Conservation (phyloP, 2,888 invertebrate genomes). For the Papilio demoleus region DNA sequence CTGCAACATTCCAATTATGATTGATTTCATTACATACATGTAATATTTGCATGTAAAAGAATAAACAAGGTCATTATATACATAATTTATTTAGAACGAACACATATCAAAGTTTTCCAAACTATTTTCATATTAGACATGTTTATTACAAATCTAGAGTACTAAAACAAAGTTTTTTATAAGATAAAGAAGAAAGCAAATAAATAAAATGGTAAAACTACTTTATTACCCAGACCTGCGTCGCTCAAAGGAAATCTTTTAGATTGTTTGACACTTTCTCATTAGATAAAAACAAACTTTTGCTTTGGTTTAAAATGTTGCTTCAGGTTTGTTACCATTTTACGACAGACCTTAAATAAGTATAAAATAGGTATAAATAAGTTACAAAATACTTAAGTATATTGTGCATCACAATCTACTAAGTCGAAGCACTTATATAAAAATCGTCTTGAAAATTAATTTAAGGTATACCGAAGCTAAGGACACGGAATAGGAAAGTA, state of each 20-base stretch:
- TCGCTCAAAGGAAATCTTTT: slow-evolving; percentile 10
- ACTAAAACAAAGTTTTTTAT: slow-evolving; percentile 10
- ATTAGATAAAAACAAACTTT: slow-evolving; percentile 12
- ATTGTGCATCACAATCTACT: not conserved
- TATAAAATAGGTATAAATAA: not conserved
- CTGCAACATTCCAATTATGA: too few relatives aligned
- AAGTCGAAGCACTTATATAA: too few relatives aligned
- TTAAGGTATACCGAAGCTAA: too few relatives aligned
- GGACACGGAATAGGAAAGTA: too few relatives aligned
- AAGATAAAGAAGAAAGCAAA: slow-evolving; percentile 16
- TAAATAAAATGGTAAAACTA: slow-evolving; percentile 18
- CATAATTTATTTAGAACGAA: not conserved
- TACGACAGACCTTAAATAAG: not conserved
- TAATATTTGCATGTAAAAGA: not conserved
- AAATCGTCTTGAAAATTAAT: too few relatives aligned
- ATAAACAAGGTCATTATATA: not conserved
- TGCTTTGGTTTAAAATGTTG: slow-evolving; percentile 41
- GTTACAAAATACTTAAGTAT: not conserved
- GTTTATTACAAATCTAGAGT: slow-evolving; percentile 3
- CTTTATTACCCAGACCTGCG: slow-evolving; percentile 5
- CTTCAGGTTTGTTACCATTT: not conserved
- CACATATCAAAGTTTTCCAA: not conserved
- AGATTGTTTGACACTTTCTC: slow-evolving; percentile 22
- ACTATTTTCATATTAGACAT: slow-evolving; percentile 7
- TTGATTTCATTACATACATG: too few relatives aligned